Evolutionary conservation across 2,888 invertebrate species (phyloP).

Genomic region (Lingula anatina): DNA sequence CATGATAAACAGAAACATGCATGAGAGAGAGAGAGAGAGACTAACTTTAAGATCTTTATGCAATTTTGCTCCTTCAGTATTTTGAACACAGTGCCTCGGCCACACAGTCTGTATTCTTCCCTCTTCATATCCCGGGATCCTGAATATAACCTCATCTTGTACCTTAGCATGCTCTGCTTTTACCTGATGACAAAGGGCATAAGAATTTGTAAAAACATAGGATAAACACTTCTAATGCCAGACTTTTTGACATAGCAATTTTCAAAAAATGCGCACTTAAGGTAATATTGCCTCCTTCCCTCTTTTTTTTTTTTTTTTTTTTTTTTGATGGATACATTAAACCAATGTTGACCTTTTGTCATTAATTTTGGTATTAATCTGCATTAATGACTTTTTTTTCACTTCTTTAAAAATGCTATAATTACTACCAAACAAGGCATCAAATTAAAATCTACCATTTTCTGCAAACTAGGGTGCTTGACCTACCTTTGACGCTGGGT

Average conservation of each 20-base stretch:
- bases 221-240: too few species aligned
- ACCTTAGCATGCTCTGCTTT: conserved; percentile 68
- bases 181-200: conserved; percentile 56
- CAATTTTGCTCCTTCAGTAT: conserved; percentile 89
- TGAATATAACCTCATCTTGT: conserved; percentile 90
- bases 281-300: too few species aligned
- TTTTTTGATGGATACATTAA: too few species aligned
- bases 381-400: too few species aligned
- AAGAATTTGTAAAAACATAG: too few species aligned
- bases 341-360: too few species aligned
- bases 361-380: too few species aligned
- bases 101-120: conserved; percentile 89
- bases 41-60: conserved; percentile 81
- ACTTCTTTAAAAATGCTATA: too few species aligned
- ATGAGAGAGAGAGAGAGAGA: neutral
- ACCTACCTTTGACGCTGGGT: conserved; percentile 22
- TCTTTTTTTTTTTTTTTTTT: too few species aligned
- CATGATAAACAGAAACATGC: neutral
- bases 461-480: neutral
- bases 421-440: neutral
- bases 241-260: too few species aligned
- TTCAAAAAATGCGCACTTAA: too few species aligned
- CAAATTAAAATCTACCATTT: neutral
- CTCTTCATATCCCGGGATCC: too few species aligned
- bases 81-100: conserved; percentile 95